Base-by-base conservation (phyloP, 2,888 invertebrate genomes). In the Slavum lentiscoides region DNA sequence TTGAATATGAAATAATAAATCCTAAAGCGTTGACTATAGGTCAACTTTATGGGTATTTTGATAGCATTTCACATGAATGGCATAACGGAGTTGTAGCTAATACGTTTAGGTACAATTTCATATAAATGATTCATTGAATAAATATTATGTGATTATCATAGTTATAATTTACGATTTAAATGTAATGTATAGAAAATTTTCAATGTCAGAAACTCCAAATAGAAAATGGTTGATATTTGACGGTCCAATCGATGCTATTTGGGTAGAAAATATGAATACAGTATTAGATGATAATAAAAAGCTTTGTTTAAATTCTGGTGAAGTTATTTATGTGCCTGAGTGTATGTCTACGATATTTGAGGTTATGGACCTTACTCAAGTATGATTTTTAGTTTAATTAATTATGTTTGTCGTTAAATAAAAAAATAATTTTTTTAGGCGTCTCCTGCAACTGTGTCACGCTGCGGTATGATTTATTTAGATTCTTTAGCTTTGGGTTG, bases 21-120 rank as follows among this genome's bases (percentile, higher is more conserved):
- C 97, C 97, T 0, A 97, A 97, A 88, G 91, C 96, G 0, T 92
- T 97, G 73, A 95, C 95, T 2, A 93, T 96, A 92, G 95, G 94
- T 17, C 96, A 96, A 86, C 87, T 97, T 23, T 97, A 95, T 85
- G 97, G 97, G 1, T 93, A 93, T 83, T 96, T 96, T 86, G 96
- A 97, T 88, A 93, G 94, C 0, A 90, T 94, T 72, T 95, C 96
- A 0, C 94, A 95, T 84, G 96, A 97, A 88, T 95, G 95, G 95
- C 92, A 91, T 0, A 95, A 95, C 86, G 95, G 95, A 9, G 91
- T 97, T 53, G 92, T 94, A 58, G 92, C 95, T 0, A 91, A 91
- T 4, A 84, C 84, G 64, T 85, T 86, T 82, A 85, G 86, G 85
- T 86, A 77, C 37, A 59, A 19, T n/a, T 3, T 21, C 43, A 66